Conservation (phyloP, 2,888 invertebrate genomes). For the Esperia sulphurella region DNA sequence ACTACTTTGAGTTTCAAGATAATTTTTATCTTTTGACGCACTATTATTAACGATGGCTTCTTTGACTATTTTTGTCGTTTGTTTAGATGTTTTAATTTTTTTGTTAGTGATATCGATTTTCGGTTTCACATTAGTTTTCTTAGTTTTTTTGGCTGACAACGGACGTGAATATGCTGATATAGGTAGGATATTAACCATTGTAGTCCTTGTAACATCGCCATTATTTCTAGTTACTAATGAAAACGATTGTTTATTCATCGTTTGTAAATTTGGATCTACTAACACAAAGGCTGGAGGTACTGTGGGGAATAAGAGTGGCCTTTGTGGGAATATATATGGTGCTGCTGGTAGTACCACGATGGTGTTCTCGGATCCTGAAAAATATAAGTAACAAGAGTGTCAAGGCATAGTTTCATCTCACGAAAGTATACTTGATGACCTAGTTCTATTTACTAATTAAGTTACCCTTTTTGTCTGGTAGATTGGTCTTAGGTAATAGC, state of each 20-base stretch:
- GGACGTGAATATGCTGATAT: slow-evolving; percentile 72
- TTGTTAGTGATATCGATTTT: slow-evolving; percentile 38
- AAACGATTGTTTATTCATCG: slow-evolving; percentile 48
- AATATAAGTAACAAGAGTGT: slow-evolving; percentile 5
- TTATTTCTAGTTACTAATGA: slow-evolving; percentile 53
- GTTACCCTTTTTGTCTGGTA: slow-evolving; percentile 50
- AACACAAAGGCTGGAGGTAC: slow-evolving; percentile 63
- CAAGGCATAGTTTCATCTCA: too few species aligned
- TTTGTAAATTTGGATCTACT: slow-evolving; percentile 56
- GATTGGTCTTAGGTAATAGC: slow-evolving; percentile 44
- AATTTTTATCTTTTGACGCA: background rate
- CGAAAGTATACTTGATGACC: too few species aligned
- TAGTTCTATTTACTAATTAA: slow-evolving; percentile 7
- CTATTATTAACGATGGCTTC: slow-evolving; percentile 2
- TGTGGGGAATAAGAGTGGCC: slow-evolving; percentile 60
- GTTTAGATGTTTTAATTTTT: slow-evolving; percentile 30
- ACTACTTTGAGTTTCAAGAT: slow-evolving; percentile 4
- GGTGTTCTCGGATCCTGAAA: slow-evolving; percentile 63
- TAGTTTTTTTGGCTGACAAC: slow-evolving; percentile 54
- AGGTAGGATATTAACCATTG: slow-evolving; percentile 71
- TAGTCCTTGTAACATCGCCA: slow-evolving; percentile 67
- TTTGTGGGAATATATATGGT: slow-evolving; percentile 68
- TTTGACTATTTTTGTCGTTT: slow-evolving; percentile 18
- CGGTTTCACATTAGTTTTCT: slow-evolving; percentile 44
- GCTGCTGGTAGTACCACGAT: slow-evolving; percentile 65